phyloP scores from a whole-genome alignment of 2,888 invertebrate genomes.

The Eulithis testata region DNA sequence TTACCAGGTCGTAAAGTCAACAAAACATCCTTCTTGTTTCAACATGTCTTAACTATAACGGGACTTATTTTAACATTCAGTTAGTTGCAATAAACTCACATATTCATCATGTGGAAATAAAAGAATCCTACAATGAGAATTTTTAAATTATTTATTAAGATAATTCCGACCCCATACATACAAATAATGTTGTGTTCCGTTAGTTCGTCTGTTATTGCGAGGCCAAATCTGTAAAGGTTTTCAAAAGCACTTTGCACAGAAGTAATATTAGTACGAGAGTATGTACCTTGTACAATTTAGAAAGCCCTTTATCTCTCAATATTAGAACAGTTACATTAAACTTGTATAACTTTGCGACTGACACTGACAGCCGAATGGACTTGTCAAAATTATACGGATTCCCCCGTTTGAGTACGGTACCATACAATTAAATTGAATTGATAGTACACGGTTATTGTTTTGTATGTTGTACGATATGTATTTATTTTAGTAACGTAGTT shows the following conservation, averaged over 20 bases:
- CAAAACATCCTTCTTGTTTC: neutral
- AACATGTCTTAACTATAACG: neutral
- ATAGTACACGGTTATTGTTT: slow-evolving; percentile 5
- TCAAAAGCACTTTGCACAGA: too few relatives aligned
- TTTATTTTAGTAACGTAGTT: too few relatives aligned
- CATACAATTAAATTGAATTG: slow-evolving; percentile 10
- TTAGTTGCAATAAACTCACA: neutral
- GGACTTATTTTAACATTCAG: neutral
- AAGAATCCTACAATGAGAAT: too few relatives aligned
- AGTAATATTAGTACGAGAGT: too few relatives aligned
- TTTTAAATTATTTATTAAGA: too few relatives aligned
- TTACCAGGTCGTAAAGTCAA: neutral
- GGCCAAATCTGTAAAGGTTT: too few relatives aligned
- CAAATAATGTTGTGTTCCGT: too few relatives aligned
- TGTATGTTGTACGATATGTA: neutral
- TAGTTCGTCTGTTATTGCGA: too few relatives aligned
- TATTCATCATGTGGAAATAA: too few relatives aligned
- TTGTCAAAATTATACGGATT: slow-evolving; percentile 19
- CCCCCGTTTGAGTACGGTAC: slow-evolving; percentile 21
- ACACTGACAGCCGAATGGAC: slow-evolving; percentile 17
- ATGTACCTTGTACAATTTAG: slow-evolving; percentile 1
- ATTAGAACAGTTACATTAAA: slow-evolving; percentile 13
- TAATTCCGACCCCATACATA: too few relatives aligned
- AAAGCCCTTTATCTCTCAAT: slow-evolving; percentile 10
- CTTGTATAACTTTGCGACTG: slow-evolving; percentile 9